Conservation (phyloP, 2,797 vertebrate genomes). For the Cygnus olor region DNA sequence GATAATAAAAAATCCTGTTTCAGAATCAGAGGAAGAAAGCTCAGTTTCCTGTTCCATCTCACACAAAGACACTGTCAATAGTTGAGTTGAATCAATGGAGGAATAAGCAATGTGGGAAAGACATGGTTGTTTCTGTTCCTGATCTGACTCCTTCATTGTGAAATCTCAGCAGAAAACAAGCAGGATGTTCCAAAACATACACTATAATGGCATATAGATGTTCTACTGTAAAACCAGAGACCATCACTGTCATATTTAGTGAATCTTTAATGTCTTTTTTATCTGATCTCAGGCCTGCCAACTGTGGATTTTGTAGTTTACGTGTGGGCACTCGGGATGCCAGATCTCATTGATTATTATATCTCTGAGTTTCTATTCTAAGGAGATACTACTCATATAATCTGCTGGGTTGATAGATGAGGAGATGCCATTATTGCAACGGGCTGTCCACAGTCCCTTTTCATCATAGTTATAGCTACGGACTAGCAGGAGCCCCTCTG, state of each 20-base stretch:
- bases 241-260: rapidly evolving
- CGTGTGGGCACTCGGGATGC: neutral
- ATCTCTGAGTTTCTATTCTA: conserved; percentile 53
- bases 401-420: conserved; percentile 74
- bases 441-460: conserved; percentile 61
- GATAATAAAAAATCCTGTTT: neutral
- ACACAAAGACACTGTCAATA: neutral
- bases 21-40: neutral
- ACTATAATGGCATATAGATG: neutral
- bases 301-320: neutral
- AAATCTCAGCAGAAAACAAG: neutral
- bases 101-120: neutral
- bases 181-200: neutral
- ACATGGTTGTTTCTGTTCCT: rapidly evolving
- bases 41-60: neutral
- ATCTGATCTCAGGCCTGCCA: neutral
- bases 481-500: conserved; percentile 74
- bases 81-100: neutral
- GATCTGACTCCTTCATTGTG: neutral
- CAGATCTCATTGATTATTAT: conserved; percentile 8
- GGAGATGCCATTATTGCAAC: conserved; percentile 62
- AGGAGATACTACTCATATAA: conserved; percentile 57
- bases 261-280: neutral
- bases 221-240: neutral
- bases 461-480: conserved; percentile 76